Evolutionary conservation across 2,888 invertebrate species (phyloP).

Genomic region (Dusona sp.): DNA sequence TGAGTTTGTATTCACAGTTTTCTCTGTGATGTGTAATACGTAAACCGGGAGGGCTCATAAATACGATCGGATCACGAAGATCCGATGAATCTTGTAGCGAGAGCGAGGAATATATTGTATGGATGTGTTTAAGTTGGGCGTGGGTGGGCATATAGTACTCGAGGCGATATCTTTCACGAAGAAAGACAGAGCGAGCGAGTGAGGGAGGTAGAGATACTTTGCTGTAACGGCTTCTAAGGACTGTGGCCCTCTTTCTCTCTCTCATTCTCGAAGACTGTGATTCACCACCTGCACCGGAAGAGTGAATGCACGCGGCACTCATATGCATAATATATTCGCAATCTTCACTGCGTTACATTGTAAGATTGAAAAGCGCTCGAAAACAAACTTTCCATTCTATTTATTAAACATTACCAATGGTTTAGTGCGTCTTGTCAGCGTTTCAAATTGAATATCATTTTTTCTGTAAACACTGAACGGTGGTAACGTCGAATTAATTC

Average conservation of each 20-base stretch:
- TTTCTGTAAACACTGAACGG: background rate
- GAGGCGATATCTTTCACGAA: slow-evolving; percentile 51
- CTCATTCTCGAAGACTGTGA: slow-evolving; percentile 42
- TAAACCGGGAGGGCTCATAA: slow-evolving; percentile 57
- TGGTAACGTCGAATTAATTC: slow-evolving; percentile 21
- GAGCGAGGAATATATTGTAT: slow-evolving; percentile 47
- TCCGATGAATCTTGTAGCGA: slow-evolving; percentile 60
- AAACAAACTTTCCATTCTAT: slow-evolving; percentile 8
- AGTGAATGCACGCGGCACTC: slow-evolving; percentile 35
- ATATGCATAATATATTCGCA: slow-evolving; percentile 37
- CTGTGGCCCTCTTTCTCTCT: slow-evolving; percentile 22
- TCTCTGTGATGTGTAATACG: slow-evolving; percentile 49
- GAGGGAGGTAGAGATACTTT: slow-evolving; percentile 2
- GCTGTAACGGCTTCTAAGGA: slow-evolving; percentile 51
- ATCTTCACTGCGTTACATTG: slow-evolving; percentile 38
- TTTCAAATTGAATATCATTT: slow-evolving; percentile 11
- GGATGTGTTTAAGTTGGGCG: slow-evolving; percentile 42
- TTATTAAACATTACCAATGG: slow-evolving; percentile 15
- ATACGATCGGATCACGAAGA: slow-evolving; percentile 65
- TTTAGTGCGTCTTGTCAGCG: background rate
- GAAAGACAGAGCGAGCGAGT: slow-evolving; percentile 27
- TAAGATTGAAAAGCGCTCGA: slow-evolving; percentile 12
- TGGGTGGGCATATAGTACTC: slow-evolving; percentile 59
- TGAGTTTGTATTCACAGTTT: slow-evolving; percentile 55
- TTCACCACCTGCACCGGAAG: slow-evolving; percentile 67